Base-by-base conservation (phyloP, 1,140 invertebrate species). In the Leptoteleia sp. region DNA sequence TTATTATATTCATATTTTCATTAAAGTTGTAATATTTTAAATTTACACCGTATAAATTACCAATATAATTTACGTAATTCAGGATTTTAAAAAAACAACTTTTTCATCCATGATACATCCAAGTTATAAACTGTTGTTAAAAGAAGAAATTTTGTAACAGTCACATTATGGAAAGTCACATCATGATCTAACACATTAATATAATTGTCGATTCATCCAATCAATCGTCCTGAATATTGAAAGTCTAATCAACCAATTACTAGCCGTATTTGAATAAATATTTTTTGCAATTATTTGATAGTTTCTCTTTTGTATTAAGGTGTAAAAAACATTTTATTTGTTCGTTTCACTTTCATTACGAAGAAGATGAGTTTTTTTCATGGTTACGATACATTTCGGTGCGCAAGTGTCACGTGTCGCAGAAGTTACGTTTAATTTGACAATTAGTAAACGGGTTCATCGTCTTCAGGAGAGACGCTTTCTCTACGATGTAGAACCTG, bases 401-500 rank as follows among this genome's bases (percentile, higher is more conserved):
- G 48, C 40, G 27, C 64, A 73, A 79, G 64, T 75, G 67, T 73
- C 59, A 79, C 62, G 64, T 73, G 50, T 71, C 73, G 47, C 54
- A 17, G 6, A 54, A 57, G 48, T 68, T 79, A 75, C 33, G 42
- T 65, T 67, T 65, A 81, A 81, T 77, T 81, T 72, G 79, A 77
- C 54, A 81, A 76, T 65, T 78, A 68, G 65, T 48, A 68, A 78
- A 55, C 57, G 67, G 57, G 70, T 68, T 81, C 76, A 59, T 81
- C 45, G 71, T 62, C 48, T 73, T 11, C n/a, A 9, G 38, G 25
- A 47, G 33, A 48, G 42, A 29, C 59, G 75, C 73, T 81, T 81
- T 81, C 79, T 77, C 75, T 62, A 19, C 54, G 15, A 54, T 52
- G 47, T 68, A 48, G 29, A 64, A 37, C 48, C 42, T 40, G 48